A percentile compares a stretch with the other conserved stretches of the same genome.
Conservation (phyloP, 2,888 invertebrate genomes). For the Drosophila paramelanica region DNA sequence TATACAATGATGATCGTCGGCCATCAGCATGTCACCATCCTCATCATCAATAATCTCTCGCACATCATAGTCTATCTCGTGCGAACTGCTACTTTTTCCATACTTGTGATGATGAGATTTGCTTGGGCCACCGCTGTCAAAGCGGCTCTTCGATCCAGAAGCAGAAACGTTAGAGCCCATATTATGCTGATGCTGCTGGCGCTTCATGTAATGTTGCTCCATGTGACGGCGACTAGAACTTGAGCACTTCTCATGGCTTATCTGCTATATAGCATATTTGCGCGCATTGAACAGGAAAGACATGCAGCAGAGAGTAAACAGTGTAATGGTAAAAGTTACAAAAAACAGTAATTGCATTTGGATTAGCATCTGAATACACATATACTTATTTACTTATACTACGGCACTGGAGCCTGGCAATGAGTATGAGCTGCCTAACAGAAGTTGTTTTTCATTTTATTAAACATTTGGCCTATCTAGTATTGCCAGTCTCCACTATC, state of each 20-base stretch:
- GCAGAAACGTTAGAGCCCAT: conserved; percentile 20
- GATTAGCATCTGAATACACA: conserved; percentile 14
- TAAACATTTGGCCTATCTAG: not conserved
- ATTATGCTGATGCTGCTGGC: conserved; percentile 69
- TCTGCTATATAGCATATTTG: conserved; percentile 30
- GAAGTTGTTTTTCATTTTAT: not conserved
- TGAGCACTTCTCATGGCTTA: conserved; percentile 81
- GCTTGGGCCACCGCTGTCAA: conserved; percentile 39
- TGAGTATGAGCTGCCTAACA: conserved; percentile 2
- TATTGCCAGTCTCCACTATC: conserved; percentile 1
- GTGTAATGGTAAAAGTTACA: conserved; percentile 22
- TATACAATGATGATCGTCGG: conserved; percentile 74
- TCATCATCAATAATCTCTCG: conserved; percentile 73
- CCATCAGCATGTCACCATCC: conserved; percentile 61
- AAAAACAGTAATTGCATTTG: conserved; percentile 12
- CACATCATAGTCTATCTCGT: conserved; percentile 75
- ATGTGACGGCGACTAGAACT: conserved; percentile 79
- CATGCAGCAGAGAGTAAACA: conserved; percentile 46
- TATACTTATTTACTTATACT: not conserved
- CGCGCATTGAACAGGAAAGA: conserved; percentile 35
- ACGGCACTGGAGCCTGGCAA: conserved; percentile 4
- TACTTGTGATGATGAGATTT: conserved; percentile 74
- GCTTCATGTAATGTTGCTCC: conserved; percentile 86
- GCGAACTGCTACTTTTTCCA: conserved; percentile 71
- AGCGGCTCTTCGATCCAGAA: conserved; percentile 50